Evolutionary conservation across 2,797 vertebrate genomes (phyloP).

Genomic region (Hapalemur alaotrensis): DNA sequence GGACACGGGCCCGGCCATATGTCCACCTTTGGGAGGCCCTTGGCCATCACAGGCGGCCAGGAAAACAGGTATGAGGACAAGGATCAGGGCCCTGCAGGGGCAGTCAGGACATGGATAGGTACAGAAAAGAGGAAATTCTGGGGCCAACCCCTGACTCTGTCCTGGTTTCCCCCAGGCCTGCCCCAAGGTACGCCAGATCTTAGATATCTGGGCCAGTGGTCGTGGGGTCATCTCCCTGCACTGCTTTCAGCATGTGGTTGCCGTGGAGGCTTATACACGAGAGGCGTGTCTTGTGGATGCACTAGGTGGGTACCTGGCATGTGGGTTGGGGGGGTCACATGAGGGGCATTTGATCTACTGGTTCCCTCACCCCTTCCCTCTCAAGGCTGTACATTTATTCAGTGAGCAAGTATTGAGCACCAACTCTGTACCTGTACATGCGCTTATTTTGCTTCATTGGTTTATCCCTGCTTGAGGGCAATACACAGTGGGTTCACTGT

Average conservation of each 20-base stretch:
- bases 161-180: constrained; percentile 77
- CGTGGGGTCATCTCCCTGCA: constrained; percentile 92
- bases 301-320: constrained; percentile 86
- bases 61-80: constrained; percentile 72
- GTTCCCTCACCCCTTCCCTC: neutral
- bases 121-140: neutral
- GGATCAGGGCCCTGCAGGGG: neutral
- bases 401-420: neutral
- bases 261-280: constrained; percentile 92
- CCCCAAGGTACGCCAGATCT: constrained; percentile 91
- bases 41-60: constrained; percentile 84
- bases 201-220: constrained; percentile 91
- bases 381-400: neutral
- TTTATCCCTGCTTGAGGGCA: neutral
- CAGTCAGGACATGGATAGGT: neutral
- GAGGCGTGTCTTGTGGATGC: constrained; percentile 95
- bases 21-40: constrained; percentile 92
- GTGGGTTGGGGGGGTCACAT: neutral
- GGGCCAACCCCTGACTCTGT: neutral
- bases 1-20: constrained; percentile 92
- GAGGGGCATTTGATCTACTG: neutral
- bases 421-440: neutral
- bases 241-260: constrained; percentile 94
- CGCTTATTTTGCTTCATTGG: neutral
- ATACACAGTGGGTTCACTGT: neutral